Conservation (phyloP, 2,113 vertebrate species). For the Microtus oregoni region DNA sequence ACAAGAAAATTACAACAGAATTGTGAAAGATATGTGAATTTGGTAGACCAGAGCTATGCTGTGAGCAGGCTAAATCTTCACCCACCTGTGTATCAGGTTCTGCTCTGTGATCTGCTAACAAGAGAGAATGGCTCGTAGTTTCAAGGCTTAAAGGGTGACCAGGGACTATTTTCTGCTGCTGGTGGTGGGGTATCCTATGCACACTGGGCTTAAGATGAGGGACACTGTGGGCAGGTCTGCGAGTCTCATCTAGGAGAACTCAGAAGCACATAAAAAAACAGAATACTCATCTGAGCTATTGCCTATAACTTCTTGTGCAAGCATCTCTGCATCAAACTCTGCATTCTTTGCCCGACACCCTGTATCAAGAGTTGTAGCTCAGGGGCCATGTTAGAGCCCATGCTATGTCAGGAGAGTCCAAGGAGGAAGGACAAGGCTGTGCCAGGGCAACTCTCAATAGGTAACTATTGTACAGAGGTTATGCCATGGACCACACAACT, state of each 20-base stretch:
- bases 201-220: not conserved
- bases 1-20: not conserved
- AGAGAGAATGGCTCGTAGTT: not conserved
- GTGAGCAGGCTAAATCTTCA: not conserved
- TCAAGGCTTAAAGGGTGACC: not conserved
- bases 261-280: not conserved
- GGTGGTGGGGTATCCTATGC: too few relatives aligned
- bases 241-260: not conserved
- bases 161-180: not conserved
- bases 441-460: too few relatives aligned
- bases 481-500: not conserved
- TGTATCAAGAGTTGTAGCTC: not conserved
- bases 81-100: not conserved
- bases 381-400: not conserved
- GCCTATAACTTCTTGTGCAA: too few relatives aligned
- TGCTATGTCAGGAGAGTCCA: not conserved
- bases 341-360: not conserved
- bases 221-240: rapidly evolving
- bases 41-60: not conserved
- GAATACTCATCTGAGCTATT: rapidly evolving
- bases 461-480: rapidly evolving
- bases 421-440: not conserved
- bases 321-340: not conserved
- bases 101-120: not conserved
- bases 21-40: not conserved